Evolutionary conservation across 2,888 invertebrate species (phyloP), one percentile per base, ranked within the genome.

Genomic region (Ellobium chinense): DNA sequence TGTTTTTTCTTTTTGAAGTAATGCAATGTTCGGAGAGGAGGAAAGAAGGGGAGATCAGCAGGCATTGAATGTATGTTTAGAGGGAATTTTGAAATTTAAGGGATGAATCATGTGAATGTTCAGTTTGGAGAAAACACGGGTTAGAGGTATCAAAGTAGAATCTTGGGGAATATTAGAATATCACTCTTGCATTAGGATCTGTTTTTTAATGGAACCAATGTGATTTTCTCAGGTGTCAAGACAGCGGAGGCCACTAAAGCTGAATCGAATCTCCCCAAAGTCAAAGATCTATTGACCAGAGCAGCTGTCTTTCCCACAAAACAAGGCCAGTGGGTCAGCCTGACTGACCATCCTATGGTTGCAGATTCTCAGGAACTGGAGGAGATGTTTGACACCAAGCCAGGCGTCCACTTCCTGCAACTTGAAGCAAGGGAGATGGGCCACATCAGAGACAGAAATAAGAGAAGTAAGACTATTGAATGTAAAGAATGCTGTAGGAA

Each of bases 311-410:
- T 92, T 27, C 89, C 90, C 24, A 88, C 89, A 7, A 91, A 88
- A 78, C 79, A 78, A 14, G 84, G 85, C 14, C 60, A 82, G 24
- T 91, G 90, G 91, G 89, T 91, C 21, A 84, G 86, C 24, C 78
- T 89, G 21, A 84, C 82, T 4, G 88, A 90, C n/a, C 78, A 84
- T 24, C 91, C 91, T n/a, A 84, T 92, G 87, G 86, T 92, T 69
- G 86, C 89, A 14, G 91, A 92, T 78, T 88, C 88, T 70, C 77
- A 77, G 1, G 88, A 89, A 60, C 81, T 88, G 74, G 89, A 89
- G 80, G 84, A 87, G 70, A 87, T 89, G 87, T 91, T 90, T 81
- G 27, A 37, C 7, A 83, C 81, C 31, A 87, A 89, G 46, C 82
- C 83, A 24, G 86, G 85, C 1, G 88, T 91, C 27, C 87, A 91